These are phyloP conservation scores for Polyommatus iphigenia DNA, from an alignment of 2,888 invertebrate genomes.

Conservation along the genomic window DNA sequence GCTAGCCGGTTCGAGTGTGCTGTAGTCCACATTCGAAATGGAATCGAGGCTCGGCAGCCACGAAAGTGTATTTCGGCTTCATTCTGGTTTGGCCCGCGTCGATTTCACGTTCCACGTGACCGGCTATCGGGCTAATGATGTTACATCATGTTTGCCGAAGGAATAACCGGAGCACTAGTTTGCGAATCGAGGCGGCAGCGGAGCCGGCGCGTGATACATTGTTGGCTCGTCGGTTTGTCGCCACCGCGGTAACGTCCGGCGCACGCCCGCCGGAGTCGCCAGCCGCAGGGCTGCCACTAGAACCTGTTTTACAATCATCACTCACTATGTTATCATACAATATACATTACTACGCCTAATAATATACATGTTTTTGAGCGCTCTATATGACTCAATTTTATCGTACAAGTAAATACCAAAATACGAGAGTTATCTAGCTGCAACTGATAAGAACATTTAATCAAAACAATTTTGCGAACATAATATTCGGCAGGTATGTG, in stretches of 20 bases:
- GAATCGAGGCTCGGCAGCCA: not conserved
- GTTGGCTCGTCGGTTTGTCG: not conserved
- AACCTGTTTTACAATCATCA: too few relatives aligned
- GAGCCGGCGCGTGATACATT: not conserved
- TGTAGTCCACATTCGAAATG: not conserved
- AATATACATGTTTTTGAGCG: not conserved
- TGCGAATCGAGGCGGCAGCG: not conserved
- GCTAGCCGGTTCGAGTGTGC: not conserved
- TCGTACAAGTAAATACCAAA: not conserved
- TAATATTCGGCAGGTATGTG: not conserved
- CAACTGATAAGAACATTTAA: not conserved
- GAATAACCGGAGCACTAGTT: not conserved
- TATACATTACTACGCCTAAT: too few relatives aligned
- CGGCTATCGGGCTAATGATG: not conserved
- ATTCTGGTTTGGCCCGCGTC: not conserved
- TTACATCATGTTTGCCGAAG: not conserved
- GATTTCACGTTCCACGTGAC: not conserved
- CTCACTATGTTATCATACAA: too few relatives aligned
- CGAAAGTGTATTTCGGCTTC: not conserved
- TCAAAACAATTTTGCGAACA: not conserved
- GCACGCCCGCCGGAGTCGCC: not conserved
- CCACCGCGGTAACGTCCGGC: not conserved
- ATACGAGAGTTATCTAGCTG: not conserved
- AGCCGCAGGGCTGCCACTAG: not conserved
- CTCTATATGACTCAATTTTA: not conserved